Evolutionary conservation across 2,888 invertebrate genomes (phyloP).

Genomic region (Eudasyphora cyanicolor): DNA sequence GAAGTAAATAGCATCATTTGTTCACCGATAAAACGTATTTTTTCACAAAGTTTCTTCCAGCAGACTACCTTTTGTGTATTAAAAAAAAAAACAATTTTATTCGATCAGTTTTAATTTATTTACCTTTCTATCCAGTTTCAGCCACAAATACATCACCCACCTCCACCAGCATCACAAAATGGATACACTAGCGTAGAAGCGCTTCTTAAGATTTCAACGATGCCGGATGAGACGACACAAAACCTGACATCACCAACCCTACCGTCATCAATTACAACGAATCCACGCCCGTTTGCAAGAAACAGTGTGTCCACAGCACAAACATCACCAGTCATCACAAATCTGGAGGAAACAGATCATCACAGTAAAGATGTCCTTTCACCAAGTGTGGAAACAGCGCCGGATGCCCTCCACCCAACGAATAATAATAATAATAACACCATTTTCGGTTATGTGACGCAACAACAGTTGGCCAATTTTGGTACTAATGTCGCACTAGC

Average conservation of each 20-base stretch:
- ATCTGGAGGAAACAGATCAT: constrained; percentile 38
- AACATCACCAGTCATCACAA: constrained; percentile 46
- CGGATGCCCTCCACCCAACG: constrained; percentile 29
- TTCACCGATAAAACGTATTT: too few relatives aligned
- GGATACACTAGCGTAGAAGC: constrained; percentile 60
- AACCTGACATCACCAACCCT: constrained; percentile 37
- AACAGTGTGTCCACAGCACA: not conserved
- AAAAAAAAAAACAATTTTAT: too few relatives aligned
- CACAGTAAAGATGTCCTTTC: constrained; percentile 4
- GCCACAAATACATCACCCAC: constrained; percentile 47
- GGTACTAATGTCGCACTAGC: constrained; percentile 70
- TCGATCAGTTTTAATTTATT: not conserved
- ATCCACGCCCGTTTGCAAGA: not conserved
- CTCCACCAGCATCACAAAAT: constrained; percentile 37
- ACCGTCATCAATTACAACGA: not conserved
- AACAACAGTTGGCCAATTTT: constrained; percentile 74
- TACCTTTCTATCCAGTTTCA: constrained; percentile 23
- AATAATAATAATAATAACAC: constrained; percentile 60
- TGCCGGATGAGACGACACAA: constrained; percentile 42
- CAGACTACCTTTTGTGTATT: too few relatives aligned
- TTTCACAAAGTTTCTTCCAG: too few relatives aligned
- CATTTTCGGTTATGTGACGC: constrained; percentile 75
- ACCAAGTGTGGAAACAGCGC: constrained; percentile 52
- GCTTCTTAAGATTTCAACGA: constrained; percentile 43
- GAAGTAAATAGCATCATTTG: too few relatives aligned